A percentile compares a stretch with the other conserved stretches of the same genome.
Conservation (phyloP, 2,797 vertebrate species). For the Labroides dimidiatus region DNA sequence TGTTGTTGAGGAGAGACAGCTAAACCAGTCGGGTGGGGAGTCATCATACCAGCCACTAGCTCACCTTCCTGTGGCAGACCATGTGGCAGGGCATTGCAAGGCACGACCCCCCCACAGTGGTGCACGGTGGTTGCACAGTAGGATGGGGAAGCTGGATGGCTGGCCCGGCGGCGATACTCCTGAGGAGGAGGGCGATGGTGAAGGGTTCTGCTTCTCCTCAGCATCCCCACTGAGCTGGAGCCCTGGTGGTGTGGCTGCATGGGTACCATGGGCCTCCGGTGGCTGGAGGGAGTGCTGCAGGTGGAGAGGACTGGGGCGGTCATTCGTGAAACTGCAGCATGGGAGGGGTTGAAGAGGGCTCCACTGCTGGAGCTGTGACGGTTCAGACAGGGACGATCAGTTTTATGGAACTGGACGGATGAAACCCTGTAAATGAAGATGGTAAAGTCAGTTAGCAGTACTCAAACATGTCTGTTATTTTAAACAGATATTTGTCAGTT, state of each 20-base stretch:
- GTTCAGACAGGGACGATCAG: slow-evolving; percentile 81
- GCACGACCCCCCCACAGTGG: slow-evolving; percentile 63
- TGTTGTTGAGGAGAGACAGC: slow-evolving; percentile 66
- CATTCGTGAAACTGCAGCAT: slow-evolving; percentile 59
- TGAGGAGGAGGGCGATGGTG: slow-evolving; percentile 79
- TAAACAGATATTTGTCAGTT: not conserved
- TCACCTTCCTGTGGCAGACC: slow-evolving; percentile 63
- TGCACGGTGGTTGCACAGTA: slow-evolving; percentile 80
- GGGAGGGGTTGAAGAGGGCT: slow-evolving; percentile 79
- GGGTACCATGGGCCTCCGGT: slow-evolving; percentile 71
- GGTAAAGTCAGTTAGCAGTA: slow-evolving; percentile 7
- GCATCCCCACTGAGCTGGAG: slow-evolving; percentile 72
- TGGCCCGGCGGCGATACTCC: slow-evolving; percentile 83
- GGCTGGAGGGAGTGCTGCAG: slow-evolving; percentile 84
- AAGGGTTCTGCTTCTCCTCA: slow-evolving; percentile 83
- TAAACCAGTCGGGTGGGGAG: slow-evolving; percentile 52
- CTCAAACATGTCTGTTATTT: not conserved
- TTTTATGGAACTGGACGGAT: slow-evolving; percentile 82
- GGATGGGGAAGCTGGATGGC: slow-evolving; percentile 83
- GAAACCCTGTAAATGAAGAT: slow-evolving; percentile 74
- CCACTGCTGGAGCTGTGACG: slow-evolving; percentile 84
- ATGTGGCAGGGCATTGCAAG: slow-evolving; percentile 41
- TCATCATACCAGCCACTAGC: slow-evolving; percentile 43
- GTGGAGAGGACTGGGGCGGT: slow-evolving; percentile 74
- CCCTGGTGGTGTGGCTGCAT: slow-evolving; percentile 70